A percentile compares a stretch with the other conserved stretches of the same genome.
Evolutionary conservation across 2,888 invertebrate genomes (phyloP).

Genomic region (Rhamnusium bicolor): DNA sequence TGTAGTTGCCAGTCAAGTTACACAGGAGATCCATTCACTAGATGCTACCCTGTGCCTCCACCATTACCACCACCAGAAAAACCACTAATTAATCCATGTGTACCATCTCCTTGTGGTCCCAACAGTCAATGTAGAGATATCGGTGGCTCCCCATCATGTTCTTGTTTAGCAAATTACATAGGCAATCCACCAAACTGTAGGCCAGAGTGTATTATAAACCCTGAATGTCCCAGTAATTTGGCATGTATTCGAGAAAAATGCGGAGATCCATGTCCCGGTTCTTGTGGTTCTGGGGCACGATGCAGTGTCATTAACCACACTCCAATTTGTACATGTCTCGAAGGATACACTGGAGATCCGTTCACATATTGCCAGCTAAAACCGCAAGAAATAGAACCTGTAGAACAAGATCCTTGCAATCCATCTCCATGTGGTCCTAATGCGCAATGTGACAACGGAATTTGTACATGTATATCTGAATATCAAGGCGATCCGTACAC

Average conservation of each 20-base stretch:
- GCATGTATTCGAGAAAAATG: constrained; percentile 85
- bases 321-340: constrained; percentile 82
- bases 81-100: constrained; percentile 77
- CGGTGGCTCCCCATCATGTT: constrained; percentile 81
- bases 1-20: constrained; percentile 77
- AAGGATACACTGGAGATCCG: constrained; percentile 84
- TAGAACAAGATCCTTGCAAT: constrained; percentile 73
- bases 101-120: constrained; percentile 86
- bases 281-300: constrained; percentile 82
- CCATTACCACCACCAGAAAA: constrained; percentile 55
- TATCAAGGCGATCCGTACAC: constrained; percentile 83
- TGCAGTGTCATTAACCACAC: constrained; percentile 85
- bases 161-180: constrained; percentile 80
- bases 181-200: constrained; percentile 86
- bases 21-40: constrained; percentile 80
- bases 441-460: constrained; percentile 77
- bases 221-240: constrained; percentile 81
- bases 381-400: constrained; percentile 63
- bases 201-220: constrained; percentile 84
- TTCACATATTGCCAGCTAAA: constrained; percentile 79
- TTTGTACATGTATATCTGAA: constrained; percentile 80
- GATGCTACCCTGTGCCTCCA: constrained; percentile 72
- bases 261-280: constrained; percentile 84
- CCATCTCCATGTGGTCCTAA: constrained; percentile 80
- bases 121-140: constrained; percentile 83